A percentile compares a stretch with the other conserved stretches of the same genome.
These are phyloP conservation scores for Cryptocephalus primarius DNA, from an alignment of 2,888 invertebrate genomes.

Conservation along the genomic window DNA sequence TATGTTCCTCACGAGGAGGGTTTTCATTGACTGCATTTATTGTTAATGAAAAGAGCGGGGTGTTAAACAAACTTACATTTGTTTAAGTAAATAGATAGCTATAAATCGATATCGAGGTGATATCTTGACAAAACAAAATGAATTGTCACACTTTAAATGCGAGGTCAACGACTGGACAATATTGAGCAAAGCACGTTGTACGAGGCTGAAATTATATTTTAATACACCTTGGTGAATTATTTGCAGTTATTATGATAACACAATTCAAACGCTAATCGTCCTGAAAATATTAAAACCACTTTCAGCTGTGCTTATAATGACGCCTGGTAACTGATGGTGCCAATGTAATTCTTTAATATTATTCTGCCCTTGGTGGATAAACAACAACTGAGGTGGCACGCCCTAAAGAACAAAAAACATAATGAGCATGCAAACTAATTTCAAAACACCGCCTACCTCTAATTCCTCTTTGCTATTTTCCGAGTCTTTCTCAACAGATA, in stretches of 20 bases:
- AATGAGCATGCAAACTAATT: not conserved
- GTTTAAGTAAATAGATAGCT: no score
- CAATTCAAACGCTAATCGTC: slow-evolving; percentile 80
- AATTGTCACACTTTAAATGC: no score
- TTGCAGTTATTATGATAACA: not conserved
- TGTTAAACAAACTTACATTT: no score
- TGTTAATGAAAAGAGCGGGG: no score
- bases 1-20: no score
- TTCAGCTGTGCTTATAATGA: slow-evolving; percentile 86
- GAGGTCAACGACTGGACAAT: no score
- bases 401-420: slow-evolving; percentile 41
- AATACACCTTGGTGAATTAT: no score
- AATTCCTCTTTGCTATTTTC: slow-evolving; percentile 45
- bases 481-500: slow-evolving; percentile 77
- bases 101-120: no score
- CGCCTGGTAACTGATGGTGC: slow-evolving; percentile 92
- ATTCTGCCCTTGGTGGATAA: slow-evolving; percentile 95
- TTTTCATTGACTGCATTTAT: no score
- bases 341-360: slow-evolving; percentile 98
- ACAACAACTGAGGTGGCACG: slow-evolving; percentile 89
- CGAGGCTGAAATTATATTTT: no score
- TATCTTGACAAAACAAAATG: no score
- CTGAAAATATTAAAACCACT: slow-evolving; percentile 96
- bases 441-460: slow-evolving; percentile 13
- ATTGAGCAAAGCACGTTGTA: no score